Conservation (phyloP, 1,140 invertebrate genomes). For the Tetragonula clypearis region DNA sequence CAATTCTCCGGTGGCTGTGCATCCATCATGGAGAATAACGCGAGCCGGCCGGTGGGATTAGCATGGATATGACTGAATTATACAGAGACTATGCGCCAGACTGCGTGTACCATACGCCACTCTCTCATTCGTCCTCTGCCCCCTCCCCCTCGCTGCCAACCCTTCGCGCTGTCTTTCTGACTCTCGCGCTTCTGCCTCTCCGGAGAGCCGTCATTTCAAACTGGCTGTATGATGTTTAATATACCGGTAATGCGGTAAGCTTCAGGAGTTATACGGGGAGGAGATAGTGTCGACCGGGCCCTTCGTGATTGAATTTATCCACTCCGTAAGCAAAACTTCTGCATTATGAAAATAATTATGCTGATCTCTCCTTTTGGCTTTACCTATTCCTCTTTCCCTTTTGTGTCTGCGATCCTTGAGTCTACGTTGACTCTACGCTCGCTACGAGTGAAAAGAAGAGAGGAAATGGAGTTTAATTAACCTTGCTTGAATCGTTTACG, state of each 20-base stretch:
- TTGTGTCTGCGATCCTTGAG: background rate
- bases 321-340: background rate
- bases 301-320: constrained; percentile 56
- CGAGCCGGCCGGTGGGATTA: constrained; percentile 74
- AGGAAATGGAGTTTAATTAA: background rate
- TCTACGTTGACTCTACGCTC: background rate
- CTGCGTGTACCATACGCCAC: constrained; percentile 76
- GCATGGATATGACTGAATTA: constrained; percentile 79
- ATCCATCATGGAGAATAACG: constrained; percentile 78
- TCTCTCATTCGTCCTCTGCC: constrained; percentile 49
- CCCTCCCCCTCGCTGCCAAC: background rate
- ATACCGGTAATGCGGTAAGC: constrained; percentile 62
- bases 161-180: constrained; percentile 52
- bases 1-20: constrained; percentile 75
- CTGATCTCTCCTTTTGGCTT: background rate
- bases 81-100: constrained; percentile 77
- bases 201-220: constrained; percentile 68
- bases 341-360: constrained; percentile 8
- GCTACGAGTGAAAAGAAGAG: background rate
- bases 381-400: background rate
- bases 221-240: constrained; percentile 63
- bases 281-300: background rate
- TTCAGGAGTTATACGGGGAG: constrained; percentile 42
- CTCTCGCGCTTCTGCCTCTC: constrained; percentile 61
- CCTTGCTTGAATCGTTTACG: too few relatives aligned